Evolutionary conservation across 1,140 invertebrate genomes (phyloP).

Genomic region (Pseudachorutes palmiensis): DNA sequence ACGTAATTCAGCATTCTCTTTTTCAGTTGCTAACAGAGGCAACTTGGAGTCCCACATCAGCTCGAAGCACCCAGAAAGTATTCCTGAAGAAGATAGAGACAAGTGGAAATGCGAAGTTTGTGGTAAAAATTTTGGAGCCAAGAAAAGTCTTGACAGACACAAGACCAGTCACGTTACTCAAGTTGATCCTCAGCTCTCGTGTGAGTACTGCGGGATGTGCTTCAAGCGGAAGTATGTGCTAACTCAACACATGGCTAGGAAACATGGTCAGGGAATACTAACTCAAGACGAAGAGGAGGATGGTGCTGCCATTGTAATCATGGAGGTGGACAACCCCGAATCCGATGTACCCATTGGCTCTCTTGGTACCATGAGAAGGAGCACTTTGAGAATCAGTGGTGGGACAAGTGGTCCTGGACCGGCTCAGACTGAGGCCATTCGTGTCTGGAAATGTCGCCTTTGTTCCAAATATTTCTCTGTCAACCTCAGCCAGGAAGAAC

Average conservation of each 20-base stretch:
- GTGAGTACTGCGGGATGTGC: neutral
- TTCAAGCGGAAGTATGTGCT: neutral
- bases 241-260: slow-evolving; percentile 1
- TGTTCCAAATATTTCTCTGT: neutral
- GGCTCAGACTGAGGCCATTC: neutral
- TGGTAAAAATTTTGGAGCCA: neutral
- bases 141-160: slow-evolving; percentile 1
- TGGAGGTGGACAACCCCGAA: neutral
- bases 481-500: neutral
- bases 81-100: neutral
- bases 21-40: neutral
- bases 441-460: neutral
- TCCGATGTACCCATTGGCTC: neutral
- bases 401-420: neutral
- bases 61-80: neutral
- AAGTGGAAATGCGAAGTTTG: slow-evolving; percentile 3
- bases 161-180: neutral
- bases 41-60: neutral
- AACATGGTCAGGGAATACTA: neutral
- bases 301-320: slow-evolving; percentile 1
- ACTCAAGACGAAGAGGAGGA: neutral
- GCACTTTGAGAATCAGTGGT: neutral
- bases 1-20: too few relatives aligned
- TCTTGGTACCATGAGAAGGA: neutral
- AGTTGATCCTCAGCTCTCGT: neutral